Base-by-base conservation (phyloP, 2,888 invertebrate species). In the Terebella lapidaria region DNA sequence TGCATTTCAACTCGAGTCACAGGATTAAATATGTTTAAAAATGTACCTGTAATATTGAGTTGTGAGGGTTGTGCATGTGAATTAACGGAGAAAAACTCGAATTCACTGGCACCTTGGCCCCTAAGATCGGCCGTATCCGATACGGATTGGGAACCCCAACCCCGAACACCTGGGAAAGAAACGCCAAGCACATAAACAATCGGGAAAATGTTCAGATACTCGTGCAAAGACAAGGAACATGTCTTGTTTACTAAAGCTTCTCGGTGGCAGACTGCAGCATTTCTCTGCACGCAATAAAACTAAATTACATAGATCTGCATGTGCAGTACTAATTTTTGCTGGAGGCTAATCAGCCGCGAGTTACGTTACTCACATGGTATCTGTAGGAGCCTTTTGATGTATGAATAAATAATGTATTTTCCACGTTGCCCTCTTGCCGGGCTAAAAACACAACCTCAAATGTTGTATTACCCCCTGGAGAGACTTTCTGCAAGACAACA, bases 371-470 rank as follows among this genome's bases (percentile, higher is more conserved):
- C 81, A 91, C 92, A 75, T 88, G 86, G 81, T 93, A 92, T 81
- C 89, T 89, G 79, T 92, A 88, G 71, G 90, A 89, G 67, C 96
- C 96, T 81, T 90, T 89, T 22, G 94, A 93, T 42, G 96, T 95
- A 83, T 95, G 94, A 76, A 97, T 90, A 82, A 89, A 90, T 75
- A 97, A 86, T 78, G 88, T 88, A 79, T 92, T 91, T 80, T 91
- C 87, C 68, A 91, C 88, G 74, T 86, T 87, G 65, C 94, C 95
- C 82, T 92, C 89, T 81, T 90, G 89, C 74, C 95, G 86, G 35
- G 95, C 94, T 73, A 97, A 85, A 84, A 94, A 96, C 69, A 95
- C 92, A 74, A 97, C 92, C 84, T 90, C 93, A 83, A 97, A 94
- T 66, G 92, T 89, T 67, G 96, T 95, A 81, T 94, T 94, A 66